Evolutionary conservation across 1,140 invertebrate species (phyloP).

Genomic region (Drosophila lowei): DNA sequence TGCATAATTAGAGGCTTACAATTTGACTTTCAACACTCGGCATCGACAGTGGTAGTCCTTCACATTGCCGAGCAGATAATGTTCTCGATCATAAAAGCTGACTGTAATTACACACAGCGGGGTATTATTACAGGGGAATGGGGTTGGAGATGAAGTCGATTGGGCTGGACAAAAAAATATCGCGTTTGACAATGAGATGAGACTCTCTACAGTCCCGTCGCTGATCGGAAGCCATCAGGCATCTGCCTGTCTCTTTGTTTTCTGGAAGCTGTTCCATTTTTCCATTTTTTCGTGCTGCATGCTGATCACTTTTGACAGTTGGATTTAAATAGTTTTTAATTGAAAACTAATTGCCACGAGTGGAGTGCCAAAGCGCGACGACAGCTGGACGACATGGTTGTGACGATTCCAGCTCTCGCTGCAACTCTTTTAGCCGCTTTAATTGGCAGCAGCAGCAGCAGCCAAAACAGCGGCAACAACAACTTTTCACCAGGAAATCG

Average conservation of each 20-base stretch:
- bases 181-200: too few species aligned
- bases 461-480: conserved; percentile 38
- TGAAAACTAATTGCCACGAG: conserved; percentile 66
- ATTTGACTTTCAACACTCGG: conserved; percentile 33
- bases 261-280: too few species aligned
- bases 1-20: conserved; percentile 63
- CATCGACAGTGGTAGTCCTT: conserved; percentile 34
- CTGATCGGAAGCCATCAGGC: too few species aligned
- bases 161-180: too few species aligned
- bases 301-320: too few species aligned
- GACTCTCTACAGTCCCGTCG: too few species aligned
- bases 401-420: conserved; percentile 28
- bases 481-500: conserved; percentile 76
- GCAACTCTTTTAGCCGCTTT: conserved; percentile 38
- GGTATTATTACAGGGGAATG: too few species aligned
- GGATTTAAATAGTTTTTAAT: conserved; percentile 69
- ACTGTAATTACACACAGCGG: too few species aligned
- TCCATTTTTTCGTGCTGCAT: too few species aligned
- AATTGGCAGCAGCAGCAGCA: conserved; percentile 36
- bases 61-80: conserved; percentile 41
- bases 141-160: too few species aligned
- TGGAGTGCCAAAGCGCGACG: conserved; percentile 46
- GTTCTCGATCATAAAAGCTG: too few species aligned
- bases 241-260: too few species aligned
- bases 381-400: conserved; percentile 21